Evolutionary conservation across 1,140 invertebrate genomes (phyloP), one percentile per base, ranked within the genome.

Genomic region (Acromyrmex echinatior): DNA sequence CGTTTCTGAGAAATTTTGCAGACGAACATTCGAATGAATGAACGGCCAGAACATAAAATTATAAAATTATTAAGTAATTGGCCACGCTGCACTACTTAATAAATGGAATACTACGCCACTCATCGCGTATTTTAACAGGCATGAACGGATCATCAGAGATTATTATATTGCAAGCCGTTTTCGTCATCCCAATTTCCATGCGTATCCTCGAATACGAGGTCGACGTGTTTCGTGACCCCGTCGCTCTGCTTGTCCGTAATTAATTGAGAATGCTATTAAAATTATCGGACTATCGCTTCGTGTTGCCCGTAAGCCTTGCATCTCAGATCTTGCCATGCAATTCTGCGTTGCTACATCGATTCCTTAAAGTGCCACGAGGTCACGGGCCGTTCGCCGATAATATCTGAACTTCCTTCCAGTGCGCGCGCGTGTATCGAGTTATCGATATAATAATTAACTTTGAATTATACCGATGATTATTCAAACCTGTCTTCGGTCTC

Each of bases 211-310:
- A 63, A 62, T 65, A 65, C 18, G 82, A 85, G 65, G 77, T 86
- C 82, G 66, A 86, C 60, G 45, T 65, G 71, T 78, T 81, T 60
- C 51, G 58, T 81, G 89, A 81, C 84, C 71, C 87, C 73, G 49
- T 53, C 53, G 84, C 68, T 90, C 84, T 53, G 31, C 63, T 28
- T 45, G 71, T 14, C 81, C 77, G 82, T 85, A 90, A 91, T 91
- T 90, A 90, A 90, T 91, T 80, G 77, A 78, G 60, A 90, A 91
- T 91, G 88, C 79, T 92, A 91, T 93, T 91, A 92, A 92, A 91
- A 91, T 93, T 88, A 92, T 93, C 92, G 89, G 88, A 82, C 88
- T 88, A 91, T 89, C 79, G 77, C 53, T 70, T 62, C 49, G 71
- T 68, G 39, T 89, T 66, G 53, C 56, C 73, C 73, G 60, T 85